A percentile compares a stretch with the other conserved stretches of the same genome.
These are phyloP conservation scores for Amphipyra tragopoginis DNA, from an alignment of 2,888 invertebrate genomes.

Conservation along the genomic window DNA sequence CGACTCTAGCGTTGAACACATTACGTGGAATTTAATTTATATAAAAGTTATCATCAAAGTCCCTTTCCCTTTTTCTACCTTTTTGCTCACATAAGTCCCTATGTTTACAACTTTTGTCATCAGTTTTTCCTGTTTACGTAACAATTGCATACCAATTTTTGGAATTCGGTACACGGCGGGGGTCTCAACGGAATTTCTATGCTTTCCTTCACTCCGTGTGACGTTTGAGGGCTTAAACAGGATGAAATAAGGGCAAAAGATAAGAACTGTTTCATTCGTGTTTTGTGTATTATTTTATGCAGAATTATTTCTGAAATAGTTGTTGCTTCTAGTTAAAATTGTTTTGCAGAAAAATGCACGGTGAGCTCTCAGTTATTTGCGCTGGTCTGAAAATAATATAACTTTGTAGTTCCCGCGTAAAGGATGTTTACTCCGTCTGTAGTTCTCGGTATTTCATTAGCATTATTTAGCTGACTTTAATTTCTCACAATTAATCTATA, in stretches of 20 bases:
- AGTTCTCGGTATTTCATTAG: no score
- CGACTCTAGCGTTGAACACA: conserved; percentile 22
- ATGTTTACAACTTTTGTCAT: conserved; percentile 35
- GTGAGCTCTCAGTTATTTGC: neutral
- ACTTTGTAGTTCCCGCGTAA: no score
- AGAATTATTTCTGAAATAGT: conserved; percentile 1
- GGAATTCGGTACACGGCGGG: conserved; percentile 18
- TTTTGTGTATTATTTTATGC: neutral
- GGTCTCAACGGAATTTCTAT: conserved; percentile 31
- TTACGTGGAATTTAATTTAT: conserved; percentile 44
- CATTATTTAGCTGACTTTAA: no score
- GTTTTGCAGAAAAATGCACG: neutral
- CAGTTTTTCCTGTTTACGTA: conserved; percentile 45
- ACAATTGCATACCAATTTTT: conserved; percentile 43
- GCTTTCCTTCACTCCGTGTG: conserved; percentile 8
- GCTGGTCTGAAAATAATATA: no score
- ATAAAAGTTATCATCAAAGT: conserved; percentile 37
- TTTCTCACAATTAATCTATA: no score
- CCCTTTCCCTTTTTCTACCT: conserved; percentile 11
- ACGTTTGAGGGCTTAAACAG: conserved; percentile 2
- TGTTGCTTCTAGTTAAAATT: neutral
- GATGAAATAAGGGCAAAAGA: conserved; percentile 13
- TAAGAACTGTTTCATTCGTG: neutral
- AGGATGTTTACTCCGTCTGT: no score
- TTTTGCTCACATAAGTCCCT: conserved; percentile 27